Percentiles rank a stretch among this genome's conserved stretches.
phyloP scores from a whole-genome alignment of 2,888 invertebrate genomes.

The Archips crataeganus region DNA sequence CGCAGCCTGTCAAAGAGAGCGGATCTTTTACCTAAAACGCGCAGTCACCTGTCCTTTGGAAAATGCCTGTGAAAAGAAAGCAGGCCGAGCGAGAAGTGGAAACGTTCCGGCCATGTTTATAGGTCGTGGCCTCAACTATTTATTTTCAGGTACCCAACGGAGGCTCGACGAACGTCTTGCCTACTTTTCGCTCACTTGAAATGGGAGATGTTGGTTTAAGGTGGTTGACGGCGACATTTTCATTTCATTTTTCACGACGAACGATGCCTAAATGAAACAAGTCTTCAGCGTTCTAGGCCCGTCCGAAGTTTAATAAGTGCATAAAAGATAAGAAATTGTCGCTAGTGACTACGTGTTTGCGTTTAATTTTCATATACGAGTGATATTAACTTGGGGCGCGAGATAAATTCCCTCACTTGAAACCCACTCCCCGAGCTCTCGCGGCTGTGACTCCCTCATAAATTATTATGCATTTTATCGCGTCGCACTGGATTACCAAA shows the following conservation, averaged over 20 bases:
- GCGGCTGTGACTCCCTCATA: constrained; percentile 22
- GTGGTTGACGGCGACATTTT: constrained; percentile 25
- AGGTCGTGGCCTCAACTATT: constrained; percentile 65
- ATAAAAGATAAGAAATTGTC: constrained; percentile 28
- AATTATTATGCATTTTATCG: constrained; percentile 41
- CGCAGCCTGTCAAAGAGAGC: constrained; percentile 44
- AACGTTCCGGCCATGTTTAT: constrained; percentile 56
- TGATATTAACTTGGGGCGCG: constrained; percentile 37
- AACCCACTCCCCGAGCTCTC: constrained; percentile 19
- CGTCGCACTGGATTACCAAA: constrained; percentile 31
- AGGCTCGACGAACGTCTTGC: constrained; percentile 7
- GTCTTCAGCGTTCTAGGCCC: not conserved
- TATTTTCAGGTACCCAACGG: constrained; percentile 34
- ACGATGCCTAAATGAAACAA: constrained; percentile 19
- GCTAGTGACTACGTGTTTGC: constrained; percentile 36
- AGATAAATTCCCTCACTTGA: constrained; percentile 26
- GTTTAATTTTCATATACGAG: constrained; percentile 34
- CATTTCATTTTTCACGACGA: constrained; percentile 28
- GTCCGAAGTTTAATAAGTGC: constrained; percentile 12
- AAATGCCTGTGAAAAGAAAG: constrained; percentile 64
- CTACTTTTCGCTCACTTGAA: constrained; percentile 36
- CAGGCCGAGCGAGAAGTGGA: constrained; percentile 59
- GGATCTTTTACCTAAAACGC: constrained; percentile 59
- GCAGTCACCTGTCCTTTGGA: constrained; percentile 67
- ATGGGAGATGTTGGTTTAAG: constrained; percentile 31